Base-by-base conservation (phyloP, 2,888 invertebrate genomes). In the Amitus sp. region DNA sequence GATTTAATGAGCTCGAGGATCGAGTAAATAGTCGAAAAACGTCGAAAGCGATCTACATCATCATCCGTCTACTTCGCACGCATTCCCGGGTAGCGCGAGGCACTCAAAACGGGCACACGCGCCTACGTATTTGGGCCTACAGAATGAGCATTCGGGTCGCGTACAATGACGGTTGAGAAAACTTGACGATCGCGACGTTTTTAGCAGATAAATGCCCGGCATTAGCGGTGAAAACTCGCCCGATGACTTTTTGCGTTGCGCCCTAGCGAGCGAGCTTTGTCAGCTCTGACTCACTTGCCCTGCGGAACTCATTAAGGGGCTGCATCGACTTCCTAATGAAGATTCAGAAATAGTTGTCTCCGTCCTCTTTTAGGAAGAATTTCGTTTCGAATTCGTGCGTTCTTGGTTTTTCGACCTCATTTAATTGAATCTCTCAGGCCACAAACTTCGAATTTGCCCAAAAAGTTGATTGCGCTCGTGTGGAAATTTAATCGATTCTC, bases 41-140 rank as follows among this genome's bases (percentile, higher is more conserved):
- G 59, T 59, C 59, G 45, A 47, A 20, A 59, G 12, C 43, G 33
- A 59, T 49, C 49, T 53, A 33, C 39, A 60, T 60, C 53, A 49
- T 60, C 46, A 60, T 60, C 49, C 49, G 34, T 60, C 50, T 50
- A 54, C 27, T 60, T 54, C 49, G 54, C 59, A 42, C 59, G 52
- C 52, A 40, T 20, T 57, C 20, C 47, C 47, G 23, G 13, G 49
- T 23, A 39, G 18, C 27, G 19, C 42, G 51, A 47, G 27, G 47
- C 33, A 50, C 34, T 48, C 45, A 56, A 59, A 63, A 60, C 53
- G 56, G 42, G 59, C 48, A 53, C 63, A 59, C 37, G 47, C 18
- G 27, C 42, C 30, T 56, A 64, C 63, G 47, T 64, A 64, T 64
- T 64, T 64, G 59, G 63, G 43, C 23, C 47, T 15, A 43, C 33